Evolutionary conservation across 2,113 vertebrate genomes (phyloP).

Genomic region (Otolemur garnettii): DNA sequence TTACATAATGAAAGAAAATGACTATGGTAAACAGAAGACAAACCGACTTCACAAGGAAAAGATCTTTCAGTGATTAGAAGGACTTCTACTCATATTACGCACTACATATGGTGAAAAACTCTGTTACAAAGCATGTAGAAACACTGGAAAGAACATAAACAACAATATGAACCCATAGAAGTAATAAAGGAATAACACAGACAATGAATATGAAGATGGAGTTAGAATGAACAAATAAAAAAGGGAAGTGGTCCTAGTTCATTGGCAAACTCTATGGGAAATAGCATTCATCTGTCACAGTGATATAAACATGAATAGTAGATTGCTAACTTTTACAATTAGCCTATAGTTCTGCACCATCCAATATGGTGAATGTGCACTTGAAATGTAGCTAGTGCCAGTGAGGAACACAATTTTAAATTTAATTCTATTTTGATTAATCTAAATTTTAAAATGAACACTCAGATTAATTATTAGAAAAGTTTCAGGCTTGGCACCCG

Average conservation of each 20-base stretch:
- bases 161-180: no score
- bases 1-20: no score
- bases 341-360: background rate
- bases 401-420: background rate
- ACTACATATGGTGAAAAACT: no score
- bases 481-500: no score
- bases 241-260: background rate
- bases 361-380: background rate
- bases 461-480: background rate
- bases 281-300: background rate
- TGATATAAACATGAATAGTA: background rate
- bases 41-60: no score
- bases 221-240: background rate
- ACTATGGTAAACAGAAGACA: no score
- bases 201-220: no score
- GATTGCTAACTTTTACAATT: background rate
- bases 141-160: no score
- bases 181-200: no score
- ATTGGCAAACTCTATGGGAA: background rate
- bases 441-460: background rate
- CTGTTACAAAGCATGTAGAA: no score
- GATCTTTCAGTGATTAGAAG: no score
- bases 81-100: no score
- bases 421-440: background rate
- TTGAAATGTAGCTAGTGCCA: background rate